Conservation (phyloP, 2,797 vertebrate species). For the Heteromormyrus szaboi region DNA sequence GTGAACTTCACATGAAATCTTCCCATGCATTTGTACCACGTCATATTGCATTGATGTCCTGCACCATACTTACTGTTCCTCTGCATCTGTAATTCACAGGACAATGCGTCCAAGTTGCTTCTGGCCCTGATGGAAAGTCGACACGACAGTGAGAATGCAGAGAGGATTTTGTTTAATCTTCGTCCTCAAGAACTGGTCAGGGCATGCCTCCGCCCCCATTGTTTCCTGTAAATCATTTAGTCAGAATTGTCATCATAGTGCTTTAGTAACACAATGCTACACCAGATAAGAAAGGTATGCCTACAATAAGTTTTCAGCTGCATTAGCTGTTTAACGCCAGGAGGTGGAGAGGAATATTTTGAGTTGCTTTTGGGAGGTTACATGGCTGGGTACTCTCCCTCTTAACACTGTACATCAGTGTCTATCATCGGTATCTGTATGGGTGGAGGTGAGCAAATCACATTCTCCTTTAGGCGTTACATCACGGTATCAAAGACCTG, state of each 20-base stretch:
- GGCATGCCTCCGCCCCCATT: not conserved
- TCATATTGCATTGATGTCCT: not conserved
- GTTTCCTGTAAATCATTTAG: not conserved
- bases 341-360: not conserved
- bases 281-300: not conserved
- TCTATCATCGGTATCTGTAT: not conserved
- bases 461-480: not conserved
- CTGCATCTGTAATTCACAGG: constrained; percentile 54
- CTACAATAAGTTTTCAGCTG: not conserved
- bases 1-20: not conserved
- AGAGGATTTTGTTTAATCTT: constrained; percentile 94
- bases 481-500: not conserved
- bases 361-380: not conserved
- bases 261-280: not conserved
- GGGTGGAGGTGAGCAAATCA: not conserved
- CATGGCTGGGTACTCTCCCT: not conserved
- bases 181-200: constrained; percentile 86
- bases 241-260: not conserved
- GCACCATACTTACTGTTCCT: not conserved
- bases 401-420: not conserved
- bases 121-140: constrained; percentile 94
- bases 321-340: not conserved
- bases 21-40: not conserved
- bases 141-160: constrained; percentile 89
- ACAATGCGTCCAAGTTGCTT: constrained; percentile 94